Conservation (phyloP, 2,888 invertebrate species). For the Tortricodes alternella region DNA sequence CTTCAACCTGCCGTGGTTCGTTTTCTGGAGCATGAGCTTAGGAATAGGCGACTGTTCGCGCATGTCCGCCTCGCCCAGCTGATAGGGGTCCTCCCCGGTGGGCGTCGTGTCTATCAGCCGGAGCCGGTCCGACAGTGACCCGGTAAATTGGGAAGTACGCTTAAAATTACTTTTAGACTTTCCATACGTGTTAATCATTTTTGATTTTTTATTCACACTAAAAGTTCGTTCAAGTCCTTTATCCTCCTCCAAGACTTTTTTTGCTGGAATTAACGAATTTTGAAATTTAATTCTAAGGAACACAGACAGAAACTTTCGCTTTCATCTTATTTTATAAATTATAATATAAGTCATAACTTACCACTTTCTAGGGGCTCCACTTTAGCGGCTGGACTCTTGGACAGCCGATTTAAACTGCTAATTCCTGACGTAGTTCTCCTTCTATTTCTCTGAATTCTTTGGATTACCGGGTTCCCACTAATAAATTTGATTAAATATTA, state of each 20-base stretch:
- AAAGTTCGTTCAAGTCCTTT: conserved; percentile 48
- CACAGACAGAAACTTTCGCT: no score
- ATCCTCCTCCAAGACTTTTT: conserved; percentile 53
- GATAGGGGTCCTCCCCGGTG: conserved; percentile 74
- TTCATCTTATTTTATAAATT: neutral
- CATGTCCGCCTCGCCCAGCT: conserved; percentile 73
- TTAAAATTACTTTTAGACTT: conserved; percentile 52
- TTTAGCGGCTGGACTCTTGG: conserved; percentile 51
- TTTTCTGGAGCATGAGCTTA: conserved; percentile 70
- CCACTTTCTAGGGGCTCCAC: conserved; percentile 49
- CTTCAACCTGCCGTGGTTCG: conserved; percentile 60
- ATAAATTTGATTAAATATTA: neutral
- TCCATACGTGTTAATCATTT: conserved; percentile 66
- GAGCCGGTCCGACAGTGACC: conserved; percentile 66
- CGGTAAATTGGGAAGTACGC: conserved; percentile 55
- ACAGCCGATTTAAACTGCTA: conserved; percentile 62
- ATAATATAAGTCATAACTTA: no score
- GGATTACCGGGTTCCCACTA: conserved; percentile 66
- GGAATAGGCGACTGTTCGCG: conserved; percentile 76
- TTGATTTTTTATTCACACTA: conserved; percentile 63
- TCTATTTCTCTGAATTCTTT: conserved; percentile 62
- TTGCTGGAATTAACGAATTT: conserved; percentile 51
- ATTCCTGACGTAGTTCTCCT: conserved; percentile 55
- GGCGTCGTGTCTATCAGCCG: conserved; percentile 72
- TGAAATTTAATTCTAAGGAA: no score